Conservation (phyloP, 2,797 vertebrate species). For the Sphenodon punctatus region DNA sequence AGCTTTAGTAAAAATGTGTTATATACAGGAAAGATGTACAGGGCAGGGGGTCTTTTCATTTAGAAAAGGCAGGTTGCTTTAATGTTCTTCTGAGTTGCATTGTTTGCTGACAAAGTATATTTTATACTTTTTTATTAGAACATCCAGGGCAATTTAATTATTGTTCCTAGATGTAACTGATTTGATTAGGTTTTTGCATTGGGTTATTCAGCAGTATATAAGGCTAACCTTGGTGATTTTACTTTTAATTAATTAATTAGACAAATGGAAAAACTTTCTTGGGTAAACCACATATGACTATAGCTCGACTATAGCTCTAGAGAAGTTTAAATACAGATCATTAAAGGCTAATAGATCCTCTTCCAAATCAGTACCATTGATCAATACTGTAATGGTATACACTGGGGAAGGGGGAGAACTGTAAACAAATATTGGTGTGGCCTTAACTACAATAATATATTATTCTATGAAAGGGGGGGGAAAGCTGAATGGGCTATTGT, state of each 20-base stretch:
- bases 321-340: constrained; percentile 59
- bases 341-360: constrained; percentile 59
- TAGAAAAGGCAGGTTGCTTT: constrained; percentile 88
- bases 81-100: constrained; percentile 83
- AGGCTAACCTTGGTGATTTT: constrained; percentile 70
- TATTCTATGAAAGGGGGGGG: constrained; percentile 52
- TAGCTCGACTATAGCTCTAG: constrained; percentile 50
- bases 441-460: constrained; percentile 72
- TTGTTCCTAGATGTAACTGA: constrained; percentile 74
- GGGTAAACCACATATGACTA: constrained; percentile 35
- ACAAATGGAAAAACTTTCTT: constrained; percentile 55
- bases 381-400: constrained; percentile 33
- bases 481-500: constrained; percentile 29
- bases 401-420: constrained; percentile 40
- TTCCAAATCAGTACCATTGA: constrained; percentile 55
- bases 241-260: constrained; percentile 67
- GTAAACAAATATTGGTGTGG: constrained; percentile 70
- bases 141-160: constrained; percentile 69
- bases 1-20: constrained; percentile 93
- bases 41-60: constrained; percentile 85
- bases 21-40: constrained; percentile 83
- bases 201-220: constrained; percentile 66
- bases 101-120: constrained; percentile 78
- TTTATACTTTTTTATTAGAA: constrained; percentile 79
- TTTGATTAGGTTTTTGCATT: constrained; percentile 71